Evolutionary conservation across 2,797 vertebrate genomes (phyloP), one percentile per base, ranked within the genome.

Genomic region (Phylloscopus collybita): DNA sequence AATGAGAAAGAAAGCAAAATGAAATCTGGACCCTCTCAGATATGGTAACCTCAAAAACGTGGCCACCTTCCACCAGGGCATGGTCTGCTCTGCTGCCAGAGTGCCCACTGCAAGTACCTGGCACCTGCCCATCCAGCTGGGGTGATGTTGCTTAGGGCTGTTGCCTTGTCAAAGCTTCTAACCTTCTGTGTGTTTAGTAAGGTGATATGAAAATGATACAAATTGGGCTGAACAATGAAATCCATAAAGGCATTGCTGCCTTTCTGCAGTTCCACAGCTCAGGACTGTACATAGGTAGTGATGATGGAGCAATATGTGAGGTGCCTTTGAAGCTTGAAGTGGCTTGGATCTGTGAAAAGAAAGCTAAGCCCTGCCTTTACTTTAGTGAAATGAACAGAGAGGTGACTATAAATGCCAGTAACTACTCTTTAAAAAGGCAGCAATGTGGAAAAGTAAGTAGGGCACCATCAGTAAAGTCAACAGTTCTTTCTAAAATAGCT

Each of bases 401-500:
- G 60, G 80, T 86, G 91, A 60, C 80, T 90, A 72, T 81, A 92
- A 88, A 92, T 62, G 51, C 64, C 59, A 57, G 59, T 73, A 57
- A 57, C 40, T 88, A 23, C 85, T 91, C 83, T 88, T 90, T 10
- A 57, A 88, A 86, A 95, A 89, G 73, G 86, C 34, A 90, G 64
- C 51, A 61, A n/a, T 50, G 67, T 82, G 67, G 80, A 90, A 92
- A 94, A 94, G 67, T 53, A 94, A 90, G 67, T 56, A 95, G 49
- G 66, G 45, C 64, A 70, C 34, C 32, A 85, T 69, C 62, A 60
- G 74, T 45, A 94, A 95, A 86, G 83, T 83, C 76, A 95, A 90
- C 80, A 93, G 71, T 60, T 90, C 56, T 73, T 86, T 94, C 73
- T n/a, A 84, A 93, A 97, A 90, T 67, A 92, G 74, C 40, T 61